phyloP scores from a whole-genome alignment of 2,888 invertebrate genomes.

The Cepaea hortensis region DNA sequence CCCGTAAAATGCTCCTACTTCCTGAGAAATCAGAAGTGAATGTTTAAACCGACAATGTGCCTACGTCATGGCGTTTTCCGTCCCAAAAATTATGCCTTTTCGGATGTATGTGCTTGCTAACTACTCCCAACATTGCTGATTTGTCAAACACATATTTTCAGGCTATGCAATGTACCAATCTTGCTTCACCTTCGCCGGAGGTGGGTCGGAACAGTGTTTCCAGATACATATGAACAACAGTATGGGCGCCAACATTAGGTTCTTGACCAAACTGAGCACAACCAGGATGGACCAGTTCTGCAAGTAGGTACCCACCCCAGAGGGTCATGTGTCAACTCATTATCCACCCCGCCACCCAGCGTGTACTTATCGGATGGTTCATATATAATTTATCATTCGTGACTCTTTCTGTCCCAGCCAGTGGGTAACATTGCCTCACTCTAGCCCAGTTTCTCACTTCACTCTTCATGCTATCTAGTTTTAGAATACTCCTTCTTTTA shows the following conservation, averaged over 20 bases:
- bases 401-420: too few relatives aligned
- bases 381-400: too few relatives aligned
- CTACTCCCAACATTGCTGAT: not conserved
- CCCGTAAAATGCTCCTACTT: too few relatives aligned
- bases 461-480: not conserved
- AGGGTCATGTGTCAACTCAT: too few relatives aligned
- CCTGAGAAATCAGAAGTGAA: too few relatives aligned
- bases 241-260: conserved; percentile 44
- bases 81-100: not conserved
- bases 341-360: too few relatives aligned
- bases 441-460: too few relatives aligned
- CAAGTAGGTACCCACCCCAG: conserved; percentile 50
- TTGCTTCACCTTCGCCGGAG: conserved; percentile 58
- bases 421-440: too few relatives aligned
- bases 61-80: not conserved
- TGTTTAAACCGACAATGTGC: too few relatives aligned
- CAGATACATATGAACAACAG: conserved; percentile 54
- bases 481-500: too few relatives aligned
- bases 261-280: conserved; percentile 49
- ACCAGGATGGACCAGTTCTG: conserved; percentile 57
- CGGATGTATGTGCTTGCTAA: not conserved
- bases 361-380: too few relatives aligned
- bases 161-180: conserved; percentile 63
- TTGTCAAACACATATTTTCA: conserved; percentile 44
- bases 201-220: conserved; percentile 61